Evolutionary conservation across 2,888 invertebrate genomes (phyloP), one percentile per base, ranked within the genome.

Genomic region (Zygogramma bicolorata): DNA sequence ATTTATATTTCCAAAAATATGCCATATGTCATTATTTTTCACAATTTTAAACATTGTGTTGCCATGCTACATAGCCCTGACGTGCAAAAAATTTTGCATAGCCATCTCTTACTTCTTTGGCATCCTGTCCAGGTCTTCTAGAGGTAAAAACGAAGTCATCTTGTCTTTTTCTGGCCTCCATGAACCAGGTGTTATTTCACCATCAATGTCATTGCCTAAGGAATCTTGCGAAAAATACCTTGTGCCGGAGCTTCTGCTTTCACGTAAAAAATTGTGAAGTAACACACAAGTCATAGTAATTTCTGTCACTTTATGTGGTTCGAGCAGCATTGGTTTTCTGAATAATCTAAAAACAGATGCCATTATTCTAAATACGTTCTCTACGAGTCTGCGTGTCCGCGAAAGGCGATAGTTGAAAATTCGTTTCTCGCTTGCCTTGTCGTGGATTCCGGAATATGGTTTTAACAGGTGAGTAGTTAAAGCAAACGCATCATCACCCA

Each of bases 371-470:
- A 75, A 75, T n/a, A 67, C 70, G 53, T 68, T 70, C 57, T 66
- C 65, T 22, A 71, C 72, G 15, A 76, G 27, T 66, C 71, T 53
- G 8, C 72, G 65, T 22, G 71, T 71, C 29, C 76, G 46, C 18
- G 62, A 57, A 38, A 75, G 66, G 18, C 74, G 27, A 61, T 80
- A 77, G 68, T 82, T 81, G 53, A 78, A 81, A 61, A 79, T 75
- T 68, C 75, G 67, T 72, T 80, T 68, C 10, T 25, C 22, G 34
- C 70, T 58, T 25, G 75, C 76, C 62, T 67, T 75, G 8, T 53
- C 61, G 62, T 71, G 67, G 22, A 61, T 46, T 46, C 77, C 77
- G 13, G 78, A 31, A 61, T 71, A 80, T 20, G 78, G 78, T 58
- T 81, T 81, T 75, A 80, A 73, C 13, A 77, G 40, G 68, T 76